Base-by-base conservation (phyloP, 2,113 vertebrate genomes). In the Heterotilapia buettikoferi region DNA sequence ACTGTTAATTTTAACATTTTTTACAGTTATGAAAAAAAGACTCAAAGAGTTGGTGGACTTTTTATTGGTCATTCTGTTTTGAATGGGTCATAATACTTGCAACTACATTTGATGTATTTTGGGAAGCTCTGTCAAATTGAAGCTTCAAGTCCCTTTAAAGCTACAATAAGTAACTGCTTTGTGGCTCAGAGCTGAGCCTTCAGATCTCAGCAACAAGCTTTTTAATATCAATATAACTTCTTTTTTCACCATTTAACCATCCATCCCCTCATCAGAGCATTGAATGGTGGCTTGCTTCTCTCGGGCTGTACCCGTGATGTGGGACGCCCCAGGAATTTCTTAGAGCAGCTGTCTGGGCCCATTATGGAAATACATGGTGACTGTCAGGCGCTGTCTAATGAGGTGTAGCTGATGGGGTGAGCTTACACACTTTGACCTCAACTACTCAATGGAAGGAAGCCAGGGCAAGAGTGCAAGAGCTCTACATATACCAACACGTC, bases 321-420 rank as follows among this genome's bases (percentile, higher is more conserved):
- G 29, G 86, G 85, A 68, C 84, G 87, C 68, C 87, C 80, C 73
- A 45, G 63, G 53, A 92, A 80, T 73, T 89, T 90, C 80, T 90
- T 86, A 83, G 12, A 91, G 92, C 85, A 88, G 84, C 83, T 89
- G 89, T 90, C 89, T 81, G 38, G 45, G 45, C 21, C 40, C 85
- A 86, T 91, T 90, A 94, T 90, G 84, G 71, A 88, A 91, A 90
- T 92, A 57, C 50, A 91, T 80, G 82, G 71, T 40, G 80, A 47
- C 83, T 85, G 89, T 90, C 83, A 88, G 83, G 38, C 2, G 79
- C 61, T 82, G 90, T 84, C 57, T 93, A 91, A 92, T 85, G 89
- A 92, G 85, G 38, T 36, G 76, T 29, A 86, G 86, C 90, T 85
- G 71, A 84, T 63, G 82, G 47, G 84, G 43, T 82, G 84, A 84